Conservation (phyloP, 2,888 invertebrate species). For the Netelia inedita region DNA sequence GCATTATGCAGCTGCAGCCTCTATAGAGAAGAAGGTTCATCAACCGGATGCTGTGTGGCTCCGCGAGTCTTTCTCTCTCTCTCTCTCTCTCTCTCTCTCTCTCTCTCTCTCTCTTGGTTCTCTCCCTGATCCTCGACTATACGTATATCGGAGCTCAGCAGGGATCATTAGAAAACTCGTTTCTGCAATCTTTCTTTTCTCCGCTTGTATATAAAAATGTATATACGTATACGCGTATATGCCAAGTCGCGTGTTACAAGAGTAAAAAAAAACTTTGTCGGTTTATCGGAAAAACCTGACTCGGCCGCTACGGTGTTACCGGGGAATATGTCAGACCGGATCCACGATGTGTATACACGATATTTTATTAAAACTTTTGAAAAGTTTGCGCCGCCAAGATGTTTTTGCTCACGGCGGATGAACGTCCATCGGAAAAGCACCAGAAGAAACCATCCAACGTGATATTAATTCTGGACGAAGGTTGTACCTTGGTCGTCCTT, state of each 20-base stretch:
- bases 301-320: conserved; percentile 33
- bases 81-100: background rate
- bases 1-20: conserved; percentile 59
- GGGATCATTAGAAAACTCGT: conserved; percentile 69
- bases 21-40: conserved; percentile 60
- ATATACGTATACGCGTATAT: background rate
- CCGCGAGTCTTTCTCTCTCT: conserved; percentile 25
- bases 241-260: conserved; percentile 24
- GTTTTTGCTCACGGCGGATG: background rate
- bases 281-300: conserved; percentile 62
- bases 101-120: background rate
- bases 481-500: background rate
- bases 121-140: background rate
- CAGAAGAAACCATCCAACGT: background rate
- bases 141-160: conserved; percentile 30
- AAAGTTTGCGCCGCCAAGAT: background rate
- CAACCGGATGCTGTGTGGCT: conserved; percentile 62
- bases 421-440: conserved; percentile 27
- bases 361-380: conserved; percentile 66
- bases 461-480: conserved; percentile 51
- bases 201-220: background rate
- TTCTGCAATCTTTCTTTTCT: conserved; percentile 48
- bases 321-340: conserved; percentile 45
- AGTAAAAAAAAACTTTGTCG: conserved; percentile 46
- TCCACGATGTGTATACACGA: conserved; percentile 32